Base-by-base conservation (phyloP, 2,113 vertebrate genomes). In the Ctenodactylus gundi region DNA sequence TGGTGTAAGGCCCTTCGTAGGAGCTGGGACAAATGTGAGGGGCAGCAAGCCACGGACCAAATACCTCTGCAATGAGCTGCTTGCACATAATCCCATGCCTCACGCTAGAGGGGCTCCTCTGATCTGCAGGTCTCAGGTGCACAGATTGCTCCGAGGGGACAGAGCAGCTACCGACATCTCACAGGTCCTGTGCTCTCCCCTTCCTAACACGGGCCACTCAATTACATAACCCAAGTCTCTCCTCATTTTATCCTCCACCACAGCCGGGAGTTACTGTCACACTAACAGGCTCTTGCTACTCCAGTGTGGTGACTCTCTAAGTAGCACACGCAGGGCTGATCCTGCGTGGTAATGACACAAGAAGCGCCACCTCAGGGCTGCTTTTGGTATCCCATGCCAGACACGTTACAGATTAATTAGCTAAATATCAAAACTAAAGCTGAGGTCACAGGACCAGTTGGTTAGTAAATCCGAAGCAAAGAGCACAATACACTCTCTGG, bases 191-290 rank as follows among this genome's bases (percentile, higher is more conserved):
- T n/a, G 77, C 9, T 80, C 68, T 96, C 44, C 31, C 60, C 77
- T 93, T 96, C 87, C 77, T 91, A 72, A 92, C 92, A 64, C 82
- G 85, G 62, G 31, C 88, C 78, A 81, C 49, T 94, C 76, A 87
- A 65, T 92, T 76, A 91, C 6, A 94, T 51, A 90, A 82, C 41
- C 49, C 67, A 55, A 88, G 85, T 27, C 58, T 91, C 36, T 96
- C 46, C 51, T 87, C 94, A 93, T 93, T 96, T 84, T 96, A 64
- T 86, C 85, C 85, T 97, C 68, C 88, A 96, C 36, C 39, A 41
- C 14, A 60, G 49, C 29, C 57, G 25, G 51, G 25, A 88, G 53
- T 55, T 7, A 93, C 53, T 25, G 36, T 64, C 62, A 65, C 44
- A 75, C 27, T 46, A 87, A 91, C 3, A 90, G 88, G 91, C 82